Evolutionary conservation across 2,888 invertebrate genomes (phyloP), one percentile per base, ranked within the genome.

Genomic region (Orchesella flavescens): DNA sequence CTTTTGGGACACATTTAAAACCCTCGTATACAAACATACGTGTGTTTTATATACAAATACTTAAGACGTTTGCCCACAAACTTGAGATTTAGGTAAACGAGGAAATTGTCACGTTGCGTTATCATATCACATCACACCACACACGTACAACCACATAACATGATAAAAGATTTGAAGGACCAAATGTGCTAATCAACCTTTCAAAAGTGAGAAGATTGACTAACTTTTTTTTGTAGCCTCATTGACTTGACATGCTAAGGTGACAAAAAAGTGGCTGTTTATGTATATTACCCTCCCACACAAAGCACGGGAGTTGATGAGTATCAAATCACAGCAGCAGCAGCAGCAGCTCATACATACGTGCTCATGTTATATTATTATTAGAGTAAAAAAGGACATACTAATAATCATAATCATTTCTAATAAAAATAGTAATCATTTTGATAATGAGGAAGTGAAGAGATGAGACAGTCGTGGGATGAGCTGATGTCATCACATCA

Each of bases 401-500:
- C 19, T 68, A 44, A 49, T 68, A 44, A 68, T 68, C 68, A 49
- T 68, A 68, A 68, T 19, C 68, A 44, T 68, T 46, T 68, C 46
- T 68, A 68, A 44, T 46, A 46, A 44, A 68, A 44, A 68, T 68
- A 46, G 46, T 68, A 68, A 68, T 68, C 44, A 44, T 44, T 17
- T 19, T 46, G 49, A 68, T 68, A 68, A 68, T 68, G n/a, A 68
- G 68, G 68, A 68, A 68, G 68, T 68, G 46, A 65, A 43, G 10
- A 61, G 61, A 23, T 19, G 17, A 46, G 68, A 49, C 63, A 24
- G 15, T n/a, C 34, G n/a, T 68, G 21, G 46, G 49, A 24, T 61
- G 61, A 61, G 21, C 12, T 68, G 68, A 44, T 68, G 68, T 46
- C 68, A 68, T 68, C 68, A n/a, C n/a, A 68, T 17, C 68, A 17